Base-by-base conservation (phyloP, 37 sponge, comb jelly and placozoan species). In the Eunapius fragilis region DNA sequence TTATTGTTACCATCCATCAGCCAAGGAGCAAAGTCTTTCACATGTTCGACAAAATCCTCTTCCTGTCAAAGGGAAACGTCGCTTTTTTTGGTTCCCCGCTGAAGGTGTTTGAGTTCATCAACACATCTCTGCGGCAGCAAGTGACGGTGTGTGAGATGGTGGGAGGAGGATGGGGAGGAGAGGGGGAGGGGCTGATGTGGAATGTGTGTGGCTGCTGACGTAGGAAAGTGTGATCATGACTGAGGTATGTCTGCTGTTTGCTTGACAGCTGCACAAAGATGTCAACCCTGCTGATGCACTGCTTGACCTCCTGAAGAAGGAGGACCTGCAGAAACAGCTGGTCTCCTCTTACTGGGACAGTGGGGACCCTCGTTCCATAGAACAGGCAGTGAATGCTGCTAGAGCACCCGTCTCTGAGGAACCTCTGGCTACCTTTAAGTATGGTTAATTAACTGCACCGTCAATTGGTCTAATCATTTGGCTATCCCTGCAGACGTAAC, bases 1-100 rank as follows among this genome's bases (percentile, higher is more conserved):
- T 97, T 24, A 83, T 97, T 0, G 87, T 97, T n/a, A 97, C 98
- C 36, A 97, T 97, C 58, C 98, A 97, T 48, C 98, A 97, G 73
- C 98, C 98, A 17, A 80, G 98, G 22, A 84, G 91, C 31, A 95
- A 97, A 77, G 95, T 97, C 23, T 97, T 97, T 80, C 98, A 97
- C 80, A 83, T 95, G 80, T 97, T 97, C 74, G 91, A 93, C 84
- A 95, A 93, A 78, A 95, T 97, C 36, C 74, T 97, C 0, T 90
- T 97, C 25, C 83, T 97, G 27, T 87, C 87, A 76, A 70, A 91
- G 9, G 98, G 98, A 75, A 87, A 91, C 78, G 89, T 96, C 10
- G 94, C 97, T 19, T 97, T 93, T 83, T 95, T 90, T 91, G 98
- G 98, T 3, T 92, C 95, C 26, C 96, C 96, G 0, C 72, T 93